Base-by-base conservation (phyloP, 2,888 invertebrate species). In the Parnassius mnemosyne region DNA sequence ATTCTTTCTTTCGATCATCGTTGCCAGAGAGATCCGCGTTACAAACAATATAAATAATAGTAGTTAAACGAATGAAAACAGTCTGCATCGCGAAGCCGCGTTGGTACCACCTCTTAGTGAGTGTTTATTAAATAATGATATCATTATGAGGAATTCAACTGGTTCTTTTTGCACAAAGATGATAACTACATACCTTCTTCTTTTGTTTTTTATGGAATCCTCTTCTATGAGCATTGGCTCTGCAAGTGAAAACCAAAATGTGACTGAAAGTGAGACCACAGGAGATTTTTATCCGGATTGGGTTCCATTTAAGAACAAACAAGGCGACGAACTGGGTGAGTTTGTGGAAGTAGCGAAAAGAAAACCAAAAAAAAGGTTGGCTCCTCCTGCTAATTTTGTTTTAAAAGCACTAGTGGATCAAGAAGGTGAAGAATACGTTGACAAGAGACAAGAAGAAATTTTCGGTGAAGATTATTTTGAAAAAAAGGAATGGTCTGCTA, bases 1-100 rank as follows among this genome's bases (percentile, higher is more conserved):
- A 81, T 67, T 67, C 63, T 65, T 77, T 78, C 83, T 81, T 69
- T 69, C 78, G 55, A 60, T 64, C 53, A 74, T 72, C 71, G 72
- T 71, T 72, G 77, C 77, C 82, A 78, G 71, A 78, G 76, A 80
- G 80, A 84, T 87, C 84, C 77, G 85, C 82, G 87, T 86, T 80
- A 71, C 76, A 87, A 89, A 89, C 88, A 89, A 87, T 91, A 91
- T 91, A 90, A 91, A 90, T 90, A 88, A 88, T 87, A 84, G 86
- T 85, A 76, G 77, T 77, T 74, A 75, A 78, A 74, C 49, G 72
- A 78, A 73, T 70, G 77, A 73, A 72, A 78, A 76, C 87, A 90
- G 90, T 90, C 76, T 70, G 72, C 72, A 70, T 72, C 83, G 82
- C 80, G 87, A 80, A 71, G 79, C 76, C 79, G 82, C 71, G 73